Percentiles rank a stretch among this genome's conserved stretches.
These are phyloP conservation scores for Ypsolopha sequella DNA, from an alignment of 2,888 invertebrate species.

Conservation along the genomic window DNA sequence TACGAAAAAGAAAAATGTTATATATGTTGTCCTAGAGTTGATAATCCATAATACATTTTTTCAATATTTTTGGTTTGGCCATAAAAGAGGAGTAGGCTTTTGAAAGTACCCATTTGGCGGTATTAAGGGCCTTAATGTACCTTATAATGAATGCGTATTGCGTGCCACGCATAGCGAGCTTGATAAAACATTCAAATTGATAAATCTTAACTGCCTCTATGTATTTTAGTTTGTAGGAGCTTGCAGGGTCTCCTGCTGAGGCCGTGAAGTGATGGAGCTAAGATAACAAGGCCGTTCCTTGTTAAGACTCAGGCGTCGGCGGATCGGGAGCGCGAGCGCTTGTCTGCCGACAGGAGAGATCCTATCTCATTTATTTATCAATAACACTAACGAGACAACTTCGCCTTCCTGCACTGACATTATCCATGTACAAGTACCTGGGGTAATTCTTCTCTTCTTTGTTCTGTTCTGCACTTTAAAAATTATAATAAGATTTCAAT, in stretches of 20 bases:
- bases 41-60: too few relatives aligned
- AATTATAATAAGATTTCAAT: too few relatives aligned
- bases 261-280: not conserved
- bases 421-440: not conserved
- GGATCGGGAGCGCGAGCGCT: slow-evolving; percentile 13
- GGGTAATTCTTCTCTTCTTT: too few relatives aligned
- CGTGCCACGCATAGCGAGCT: too few relatives aligned
- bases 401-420: slow-evolving; percentile 21
- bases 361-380: slow-evolving; percentile 50
- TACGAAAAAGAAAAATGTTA: too few relatives aligned
- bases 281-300: not conserved
- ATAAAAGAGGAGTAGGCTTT: too few relatives aligned
- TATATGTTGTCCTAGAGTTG: too few relatives aligned
- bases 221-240: not conserved
- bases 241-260: not conserved
- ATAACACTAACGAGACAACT: slow-evolving; percentile 44
- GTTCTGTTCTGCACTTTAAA: too few relatives aligned
- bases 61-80: too few relatives aligned
- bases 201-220: not conserved
- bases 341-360: slow-evolving; percentile 29
- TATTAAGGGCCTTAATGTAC: too few relatives aligned
- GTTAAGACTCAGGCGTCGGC: not conserved
- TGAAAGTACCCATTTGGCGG: too few relatives aligned
- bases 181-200: not conserved
- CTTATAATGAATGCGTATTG: too few relatives aligned